Evolutionary conservation across 2,113 vertebrate species (phyloP).

Genomic region (Grantiella picta): DNA sequence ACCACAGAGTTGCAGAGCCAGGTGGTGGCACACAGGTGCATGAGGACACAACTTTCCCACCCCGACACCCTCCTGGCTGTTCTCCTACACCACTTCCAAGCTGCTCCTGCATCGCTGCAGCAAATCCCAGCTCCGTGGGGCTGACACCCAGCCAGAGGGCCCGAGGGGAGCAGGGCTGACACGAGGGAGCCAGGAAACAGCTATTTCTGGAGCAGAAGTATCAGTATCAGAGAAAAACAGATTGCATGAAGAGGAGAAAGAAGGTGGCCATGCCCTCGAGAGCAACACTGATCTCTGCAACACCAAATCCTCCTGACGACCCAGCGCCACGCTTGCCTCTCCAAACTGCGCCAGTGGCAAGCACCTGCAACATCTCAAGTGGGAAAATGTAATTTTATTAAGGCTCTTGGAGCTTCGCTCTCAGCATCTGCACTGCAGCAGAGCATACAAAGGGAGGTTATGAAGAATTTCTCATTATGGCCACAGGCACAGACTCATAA

Average conservation of each 20-base stretch:
- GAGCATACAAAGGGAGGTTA: constrained; percentile 8
- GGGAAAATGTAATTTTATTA: constrained; percentile 28
- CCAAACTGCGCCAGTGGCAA: neutral
- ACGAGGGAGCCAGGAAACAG: accelerated
- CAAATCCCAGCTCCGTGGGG: neutral
- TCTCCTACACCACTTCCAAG: neutral
- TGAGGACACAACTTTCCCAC: neutral
- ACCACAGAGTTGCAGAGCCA: neutral
- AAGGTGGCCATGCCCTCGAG: neutral
- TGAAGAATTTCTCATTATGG: constrained; percentile 7
- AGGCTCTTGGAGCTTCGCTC: neutral
- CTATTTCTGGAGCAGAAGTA: neutral
- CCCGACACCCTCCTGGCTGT: accelerated
- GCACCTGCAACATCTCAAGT: neutral
- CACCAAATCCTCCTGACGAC: accelerated
- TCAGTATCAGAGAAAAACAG: neutral
- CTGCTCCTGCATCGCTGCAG: neutral
- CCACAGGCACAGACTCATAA: neutral
- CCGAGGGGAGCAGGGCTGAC: neutral
- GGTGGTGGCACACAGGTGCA: accelerated
- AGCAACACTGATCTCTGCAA: neutral
- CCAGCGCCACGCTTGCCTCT: accelerated
- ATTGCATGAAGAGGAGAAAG: neutral
- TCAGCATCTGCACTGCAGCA: constrained; percentile 41
- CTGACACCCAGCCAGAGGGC: neutral